Base-by-base conservation (phyloP, 1,140 invertebrate species). In the Atta colombica region DNA sequence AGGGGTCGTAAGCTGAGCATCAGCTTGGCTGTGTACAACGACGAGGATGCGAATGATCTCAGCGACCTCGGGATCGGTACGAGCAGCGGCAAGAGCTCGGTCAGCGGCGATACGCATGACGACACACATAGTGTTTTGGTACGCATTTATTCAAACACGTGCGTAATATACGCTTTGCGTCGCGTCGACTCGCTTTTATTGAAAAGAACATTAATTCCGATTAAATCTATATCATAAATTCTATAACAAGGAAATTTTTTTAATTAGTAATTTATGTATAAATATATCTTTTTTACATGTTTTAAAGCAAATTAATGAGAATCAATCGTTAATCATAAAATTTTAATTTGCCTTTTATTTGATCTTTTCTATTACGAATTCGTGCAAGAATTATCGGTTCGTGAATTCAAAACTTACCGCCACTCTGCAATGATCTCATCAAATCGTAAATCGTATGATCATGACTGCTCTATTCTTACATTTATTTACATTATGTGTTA, bases 1-100 rank as follows among this genome's bases (percentile, higher is more conserved):
- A 94, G 96, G 65, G 95, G 96, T 68, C 94, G 95, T 39, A 96
- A 96, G 89, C 93, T 96, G 75, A 96, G 94, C 88, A 96, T 96
- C 92, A 97, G 96, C 85, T 93, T 97, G 77, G 96, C 97, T 3
- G 95, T 97, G 87, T 97, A 98, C 91, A 96, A 96, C 89, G 97
- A 98, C 89, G 97, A 98, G 87, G 97, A 98, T 92, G 96, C 96
- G 25, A 98, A 98, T 91, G 98, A 98, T 94, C 96, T 98, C 63
- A 98, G 97, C 89, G 98, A 98, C 94, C 96, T 98, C 90, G 97
- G 98, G 53, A 97, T 98, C 90, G 97, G 97, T 77, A 97, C 97
- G 82, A 97, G 97, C 94, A 97, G 97, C 91, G 97, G 97, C 89
- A 97, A 96, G 88, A 96, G 96, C 91, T 97, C 97, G 88, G 96